Conservation (phyloP, 2,888 invertebrate genomes). For the Steinernema scapterisci region DNA sequence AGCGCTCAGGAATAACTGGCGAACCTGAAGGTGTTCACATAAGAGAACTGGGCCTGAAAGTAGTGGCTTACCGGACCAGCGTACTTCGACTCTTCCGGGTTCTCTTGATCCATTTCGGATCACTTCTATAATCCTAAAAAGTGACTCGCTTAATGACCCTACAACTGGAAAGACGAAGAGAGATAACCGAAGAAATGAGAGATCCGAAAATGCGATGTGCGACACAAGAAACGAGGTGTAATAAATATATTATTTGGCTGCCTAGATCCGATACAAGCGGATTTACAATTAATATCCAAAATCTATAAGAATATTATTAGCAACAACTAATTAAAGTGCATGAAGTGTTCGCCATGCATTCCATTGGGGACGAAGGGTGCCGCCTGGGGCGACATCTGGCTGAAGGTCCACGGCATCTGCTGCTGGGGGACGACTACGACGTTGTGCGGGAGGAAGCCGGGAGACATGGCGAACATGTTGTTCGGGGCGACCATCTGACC, state of each 20-base stretch:
- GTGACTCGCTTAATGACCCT: no score
- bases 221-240: neutral
- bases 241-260: neutral
- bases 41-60: no score
- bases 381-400: neutral
- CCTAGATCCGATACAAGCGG: neutral
- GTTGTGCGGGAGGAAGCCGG: neutral
- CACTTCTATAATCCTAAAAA: no score
- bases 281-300: neutral
- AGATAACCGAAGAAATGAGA: neutral
- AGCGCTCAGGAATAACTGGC: no score
- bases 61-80: no score
- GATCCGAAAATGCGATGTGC: neutral
- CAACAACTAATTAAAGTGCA: constrained; percentile 9
- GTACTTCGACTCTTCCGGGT: no score
- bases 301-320: neutral
- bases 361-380: neutral
- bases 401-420: neutral
- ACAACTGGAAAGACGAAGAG: no score
- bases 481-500: neutral
- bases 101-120: no score
- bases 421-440: neutral
- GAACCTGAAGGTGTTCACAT: no score
- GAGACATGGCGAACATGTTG: constrained; percentile 1
- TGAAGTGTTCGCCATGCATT: neutral